These are phyloP conservation scores for Orgyia antiqua DNA, from an alignment of 2,888 invertebrate genomes.

Conservation along the genomic window DNA sequence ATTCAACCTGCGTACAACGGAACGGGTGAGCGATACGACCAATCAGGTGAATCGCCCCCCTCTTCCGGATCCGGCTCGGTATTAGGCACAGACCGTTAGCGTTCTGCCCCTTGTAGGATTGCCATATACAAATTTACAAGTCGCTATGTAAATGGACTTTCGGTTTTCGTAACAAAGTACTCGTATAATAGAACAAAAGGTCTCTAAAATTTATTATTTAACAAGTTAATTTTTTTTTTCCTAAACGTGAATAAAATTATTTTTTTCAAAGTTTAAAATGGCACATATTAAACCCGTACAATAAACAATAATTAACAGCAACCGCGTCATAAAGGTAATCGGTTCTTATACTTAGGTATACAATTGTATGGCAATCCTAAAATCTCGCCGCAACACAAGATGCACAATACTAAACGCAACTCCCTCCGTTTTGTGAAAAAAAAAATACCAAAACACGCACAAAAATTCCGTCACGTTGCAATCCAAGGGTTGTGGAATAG, in stretches of 20 bases:
- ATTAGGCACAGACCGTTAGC: conserved; percentile 17
- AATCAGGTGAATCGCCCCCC: conserved; percentile 61
- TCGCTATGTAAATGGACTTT: no score
- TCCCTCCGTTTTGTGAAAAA: conserved; percentile 53
- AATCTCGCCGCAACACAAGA: conserved; percentile 60
- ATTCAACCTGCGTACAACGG: conserved; percentile 76
- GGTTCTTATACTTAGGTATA: no score
- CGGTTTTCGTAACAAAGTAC: neutral
- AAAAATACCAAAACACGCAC: conserved; percentile 29
- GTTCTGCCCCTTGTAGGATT: conserved; percentile 31
- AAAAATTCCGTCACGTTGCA: conserved; percentile 62
- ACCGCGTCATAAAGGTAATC: no score
- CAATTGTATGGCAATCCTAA: conserved; percentile 38
- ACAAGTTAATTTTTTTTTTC: no score
- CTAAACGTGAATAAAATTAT: no score
- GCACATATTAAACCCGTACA: no score
- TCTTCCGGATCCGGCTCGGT: conserved; percentile 63
- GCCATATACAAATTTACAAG: no score
- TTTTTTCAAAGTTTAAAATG: no score
- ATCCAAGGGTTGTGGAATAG: conserved; percentile 74
- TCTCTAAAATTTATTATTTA: no score
- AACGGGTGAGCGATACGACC: conserved; percentile 71
- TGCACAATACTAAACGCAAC: conserved; percentile 73
- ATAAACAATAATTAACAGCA: no score
- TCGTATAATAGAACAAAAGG: no score